Evolutionary conservation across 2,888 invertebrate species (phyloP).

Genomic region (Tetramorium bicarinatum): DNA sequence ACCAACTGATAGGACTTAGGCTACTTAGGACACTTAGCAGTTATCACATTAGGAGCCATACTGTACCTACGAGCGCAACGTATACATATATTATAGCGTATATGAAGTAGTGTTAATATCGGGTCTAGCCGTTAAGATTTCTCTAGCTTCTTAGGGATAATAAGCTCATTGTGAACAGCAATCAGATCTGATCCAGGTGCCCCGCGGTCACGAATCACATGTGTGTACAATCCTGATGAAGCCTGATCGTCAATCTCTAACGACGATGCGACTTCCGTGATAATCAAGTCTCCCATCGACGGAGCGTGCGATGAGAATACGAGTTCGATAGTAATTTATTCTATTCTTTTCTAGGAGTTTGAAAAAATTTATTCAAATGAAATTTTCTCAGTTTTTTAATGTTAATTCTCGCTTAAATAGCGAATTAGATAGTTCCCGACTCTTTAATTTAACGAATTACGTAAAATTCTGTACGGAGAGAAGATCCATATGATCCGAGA

Average conservation of each 20-base stretch:
- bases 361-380: background rate
- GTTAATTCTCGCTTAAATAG: background rate
- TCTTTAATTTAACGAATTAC: background rate
- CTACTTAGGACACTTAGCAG: slow-evolving; percentile 69
- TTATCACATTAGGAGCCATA: slow-evolving; percentile 77
- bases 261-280: slow-evolving; percentile 3
- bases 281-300: background rate
- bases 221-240: slow-evolving; percentile 45
- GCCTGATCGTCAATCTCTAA: slow-evolving; percentile 22
- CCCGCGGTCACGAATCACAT: slow-evolving; percentile 75
- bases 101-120: slow-evolving; percentile 73
- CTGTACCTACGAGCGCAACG: slow-evolving; percentile 76
- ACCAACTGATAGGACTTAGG: slow-evolving; percentile 71
- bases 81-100: slow-evolving; percentile 60
- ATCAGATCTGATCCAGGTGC: slow-evolving; percentile 77
- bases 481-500: slow-evolving; percentile 13
- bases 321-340: background rate
- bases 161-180: slow-evolving; percentile 85
- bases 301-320: slow-evolving; percentile 21
- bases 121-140: slow-evolving; percentile 73
- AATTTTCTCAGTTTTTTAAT: background rate
- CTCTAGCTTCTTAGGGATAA: slow-evolving; percentile 79
- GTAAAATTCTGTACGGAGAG: background rate
- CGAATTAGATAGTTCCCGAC: background rate
- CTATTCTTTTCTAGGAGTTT: background rate